Percentiles rank a stretch among this genome's conserved stretches.
phyloP scores from a whole-genome alignment of 2,888 invertebrate genomes.

The Clostera curtula region DNA sequence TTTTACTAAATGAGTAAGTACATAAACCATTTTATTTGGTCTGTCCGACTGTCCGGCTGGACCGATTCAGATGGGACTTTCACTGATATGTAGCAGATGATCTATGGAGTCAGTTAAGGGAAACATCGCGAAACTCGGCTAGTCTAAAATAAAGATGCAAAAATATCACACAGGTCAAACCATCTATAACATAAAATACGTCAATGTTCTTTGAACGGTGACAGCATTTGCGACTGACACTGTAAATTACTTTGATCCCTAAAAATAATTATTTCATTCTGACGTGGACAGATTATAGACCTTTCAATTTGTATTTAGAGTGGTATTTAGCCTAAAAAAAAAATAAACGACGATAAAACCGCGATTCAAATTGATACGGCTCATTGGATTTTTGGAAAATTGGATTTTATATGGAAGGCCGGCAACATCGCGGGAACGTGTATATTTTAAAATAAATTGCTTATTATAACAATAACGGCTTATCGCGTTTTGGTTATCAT shows the following conservation, averaged over 20 bases:
- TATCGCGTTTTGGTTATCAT: slow-evolving; percentile 37
- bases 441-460: slow-evolving; percentile 44
- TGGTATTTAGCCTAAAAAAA: slow-evolving; percentile 14
- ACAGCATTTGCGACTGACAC: not conserved
- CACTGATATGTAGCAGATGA: no score
- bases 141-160: no score
- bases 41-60: no score
- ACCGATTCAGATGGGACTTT: no score
- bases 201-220: not conserved
- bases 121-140: no score
- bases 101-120: no score
- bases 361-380: slow-evolving; percentile 20
- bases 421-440: slow-evolving; percentile 30
- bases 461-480: slow-evolving; percentile 34
- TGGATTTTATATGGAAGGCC: slow-evolving; percentile 25
- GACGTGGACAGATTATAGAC: not conserved
- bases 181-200: no score
- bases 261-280: slow-evolving; percentile 1
- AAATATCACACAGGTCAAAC: no score
- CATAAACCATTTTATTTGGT: no score
- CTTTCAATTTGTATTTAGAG: slow-evolving; percentile 9
- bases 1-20: no score
- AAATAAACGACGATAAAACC: slow-evolving; percentile 17
- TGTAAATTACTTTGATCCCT: not conserved
- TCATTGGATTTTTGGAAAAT: slow-evolving; percentile 27